These are phyloP conservation scores for Plumapathes pennacea DNA, from an alignment of 92 coral and sea anemone species.

Conservation along the genomic window DNA sequence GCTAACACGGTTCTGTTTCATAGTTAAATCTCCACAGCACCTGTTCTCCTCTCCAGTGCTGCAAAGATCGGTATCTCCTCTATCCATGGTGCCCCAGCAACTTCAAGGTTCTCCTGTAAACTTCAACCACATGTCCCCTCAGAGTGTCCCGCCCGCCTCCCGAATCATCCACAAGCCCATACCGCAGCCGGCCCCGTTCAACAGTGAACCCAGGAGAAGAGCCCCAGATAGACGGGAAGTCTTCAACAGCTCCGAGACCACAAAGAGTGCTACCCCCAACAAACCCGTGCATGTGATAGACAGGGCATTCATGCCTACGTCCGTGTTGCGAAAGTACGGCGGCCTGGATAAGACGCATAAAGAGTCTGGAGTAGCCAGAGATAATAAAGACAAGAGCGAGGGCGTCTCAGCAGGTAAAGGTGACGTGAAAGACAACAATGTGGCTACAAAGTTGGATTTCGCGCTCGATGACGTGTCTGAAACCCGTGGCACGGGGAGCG, in stretches of 20 bases:
- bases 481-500: no score
- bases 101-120: conserved; percentile 64
- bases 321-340: conserved; percentile 84
- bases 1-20: no score
- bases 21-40: conserved; percentile 53
- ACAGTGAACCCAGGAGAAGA: conserved; percentile 6
- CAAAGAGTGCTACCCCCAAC: conserved; percentile 31
- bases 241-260: neutral
- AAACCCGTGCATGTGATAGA: conserved; percentile 41
- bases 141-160: conserved; percentile 8
- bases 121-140: conserved; percentile 5
- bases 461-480: no score
- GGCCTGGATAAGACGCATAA: conserved; percentile 66
- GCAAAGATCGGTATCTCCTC: conserved; percentile 66
- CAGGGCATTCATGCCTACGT: conserved; percentile 88
- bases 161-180: neutral
- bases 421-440: no score
- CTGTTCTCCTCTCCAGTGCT: conserved; percentile 57
- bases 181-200: conserved; percentile 11
- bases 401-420: no score
- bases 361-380: conserved; percentile 14
- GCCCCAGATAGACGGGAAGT: neutral
- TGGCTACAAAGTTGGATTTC: no score
- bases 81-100: conserved; percentile 61
- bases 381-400: no score